Base-by-base conservation (phyloP, 1,140 invertebrate species). In the Camponotus floridanus region DNA sequence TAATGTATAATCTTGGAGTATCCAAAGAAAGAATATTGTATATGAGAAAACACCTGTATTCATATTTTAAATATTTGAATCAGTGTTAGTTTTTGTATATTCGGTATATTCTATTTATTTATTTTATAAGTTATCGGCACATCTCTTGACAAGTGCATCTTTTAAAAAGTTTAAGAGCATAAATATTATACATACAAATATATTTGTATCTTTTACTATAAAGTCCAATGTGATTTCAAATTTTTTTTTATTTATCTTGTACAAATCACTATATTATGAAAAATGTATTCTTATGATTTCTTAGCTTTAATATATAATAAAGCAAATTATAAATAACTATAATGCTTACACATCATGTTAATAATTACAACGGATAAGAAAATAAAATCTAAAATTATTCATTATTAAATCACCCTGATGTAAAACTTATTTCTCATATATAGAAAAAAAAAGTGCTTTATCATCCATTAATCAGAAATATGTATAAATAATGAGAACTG, bases 21-120 rank as follows among this genome's bases (percentile, higher is more conserved):
- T 39, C 11, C 9, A 74, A 74, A 42, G 5, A 21, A 73, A 73
- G 57, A 57, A 55, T 73, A 5, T 5, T 55, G 18, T 21, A 59
- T 21, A 59, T 26, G 7, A 51, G 4, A 51, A 51, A 18, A 11
- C n/a, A 39, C 13, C 2, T 21, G 11, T 73, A 57, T 39, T 74
- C 6, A 57, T 39, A 74, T 74, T 74, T n/a, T 42, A 13, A 57
- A 74, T 6, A 18, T 59, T 39, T 39, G 18, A 36, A 55, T 59
- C 59, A 21, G 4, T 51, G 6, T 5, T 51, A 51, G 48, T 51
- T 59, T 57, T 21, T 59, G 7, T 59, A 21, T n/a, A n/a, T n/a
- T 59, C 2, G 2, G 8, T 55, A 55, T 59, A 36, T 51, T 55
- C 26, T 11, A n/a, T 33, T 18, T 31, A 36, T 55, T 71, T 55